Evolutionary conservation across 2,113 vertebrate species (phyloP), one percentile per base, ranked within the genome.

Genomic region (Dunckerocampus dactyliophorus): DNA sequence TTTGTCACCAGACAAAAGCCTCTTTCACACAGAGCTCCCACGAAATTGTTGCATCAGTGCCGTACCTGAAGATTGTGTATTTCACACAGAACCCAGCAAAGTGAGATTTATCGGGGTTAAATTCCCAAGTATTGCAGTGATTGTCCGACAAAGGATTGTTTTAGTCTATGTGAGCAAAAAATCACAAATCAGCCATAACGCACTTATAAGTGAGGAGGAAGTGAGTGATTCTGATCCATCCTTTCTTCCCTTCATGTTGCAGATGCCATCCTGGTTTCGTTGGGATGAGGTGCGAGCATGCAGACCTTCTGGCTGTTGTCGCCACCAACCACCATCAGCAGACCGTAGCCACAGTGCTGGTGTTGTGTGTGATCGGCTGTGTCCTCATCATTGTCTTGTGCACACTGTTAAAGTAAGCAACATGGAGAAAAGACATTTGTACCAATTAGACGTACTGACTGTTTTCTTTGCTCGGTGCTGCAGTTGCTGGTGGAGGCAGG

Each of bases 271-370:
- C 84, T 0, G 95, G 96, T 6, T 98, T 92, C 5, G 84, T 97
- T 0, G 96, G 96, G 15, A 90, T 91, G 0, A 93, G 95, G 20
- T 98, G 96, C 58, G 95, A 97, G 63, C 94, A 96, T 6, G 95
- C 94, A 0, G 96, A 98, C 82, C 94, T 98, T 45, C 90, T 98
- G 14, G 96, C 96, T 0, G 94, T 98, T 22, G 96, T 98, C 22
- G 95, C 96, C 0, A 93, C 93, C 62, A 96, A 90, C 73, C 93
- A 98, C 87, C 93, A 92, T 77, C 92, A 94, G 46, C 94, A 97
- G 60, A 94, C 94, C 0, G 91, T 95, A 51, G 93, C 95, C 0
- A 94, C 93, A 8, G 76, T 95, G 80, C 89, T 96, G 66, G 93
- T 94, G 76, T 88, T 97, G 72, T 92, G 92, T 12, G 85, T 97